phyloP scores from a whole-genome alignment of 2,888 invertebrate species.

The Flabesymbios commensalis region DNA sequence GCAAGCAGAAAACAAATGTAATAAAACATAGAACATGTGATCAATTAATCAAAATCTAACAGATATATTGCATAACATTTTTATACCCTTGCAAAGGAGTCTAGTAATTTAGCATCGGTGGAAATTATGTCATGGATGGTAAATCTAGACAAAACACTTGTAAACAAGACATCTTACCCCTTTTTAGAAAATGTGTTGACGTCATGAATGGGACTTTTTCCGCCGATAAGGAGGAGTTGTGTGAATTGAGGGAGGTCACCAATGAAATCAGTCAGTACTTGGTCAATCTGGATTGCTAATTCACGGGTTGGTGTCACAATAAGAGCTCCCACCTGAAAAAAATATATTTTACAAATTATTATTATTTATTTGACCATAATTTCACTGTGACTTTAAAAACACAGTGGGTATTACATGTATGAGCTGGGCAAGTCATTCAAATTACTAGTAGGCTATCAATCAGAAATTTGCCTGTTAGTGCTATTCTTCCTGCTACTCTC shows the following conservation, averaged over 20 bases:
- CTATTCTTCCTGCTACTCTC: too few species aligned
- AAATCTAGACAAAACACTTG: background rate
- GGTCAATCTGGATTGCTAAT: constrained; percentile 85
- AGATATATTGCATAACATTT: background rate
- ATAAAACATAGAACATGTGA: background rate
- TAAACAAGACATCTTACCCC: constrained; percentile 12
- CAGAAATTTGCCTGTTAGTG: too few species aligned
- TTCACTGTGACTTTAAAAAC: too few species aligned
- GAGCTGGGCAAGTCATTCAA: too few species aligned
- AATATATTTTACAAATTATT: background rate
- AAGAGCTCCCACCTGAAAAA: constrained; percentile 74
- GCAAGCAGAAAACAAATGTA: constrained; percentile 16
- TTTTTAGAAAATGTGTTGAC: constrained; percentile 55
- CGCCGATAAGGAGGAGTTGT: constrained; percentile 71
- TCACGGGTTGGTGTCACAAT: constrained; percentile 96
- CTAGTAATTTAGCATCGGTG: background rate
- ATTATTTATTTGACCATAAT: background rate
- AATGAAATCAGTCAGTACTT: constrained; percentile 58
- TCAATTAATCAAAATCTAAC: background rate
- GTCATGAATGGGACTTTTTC: constrained; percentile 79
- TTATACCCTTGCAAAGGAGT: background rate
- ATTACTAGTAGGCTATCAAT: too few species aligned
- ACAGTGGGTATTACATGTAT: too few species aligned
- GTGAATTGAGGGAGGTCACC: constrained; percentile 50
- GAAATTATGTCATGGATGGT: background rate